A percentile compares a stretch with the other conserved stretches of the same genome.
These are phyloP conservation scores for Gadopsis bispinosus DNA, from an alignment of 2,797 vertebrate species.

Conservation along the genomic window DNA sequence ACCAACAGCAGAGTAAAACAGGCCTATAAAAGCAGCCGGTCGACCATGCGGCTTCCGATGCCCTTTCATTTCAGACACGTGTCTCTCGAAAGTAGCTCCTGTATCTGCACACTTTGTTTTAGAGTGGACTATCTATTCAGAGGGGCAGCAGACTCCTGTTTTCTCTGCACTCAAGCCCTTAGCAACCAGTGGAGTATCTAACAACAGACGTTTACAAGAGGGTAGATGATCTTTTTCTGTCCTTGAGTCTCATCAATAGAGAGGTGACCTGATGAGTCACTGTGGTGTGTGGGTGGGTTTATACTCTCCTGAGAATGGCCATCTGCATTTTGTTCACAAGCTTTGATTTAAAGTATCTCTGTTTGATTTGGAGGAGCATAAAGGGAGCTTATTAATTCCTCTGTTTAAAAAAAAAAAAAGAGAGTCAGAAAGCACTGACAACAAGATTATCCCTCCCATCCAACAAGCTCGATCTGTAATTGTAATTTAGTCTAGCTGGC, in stretches of 20 bases:
- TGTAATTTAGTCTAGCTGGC: conserved; percentile 61
- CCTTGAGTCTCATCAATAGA: conserved; percentile 74
- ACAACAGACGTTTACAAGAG: conserved; percentile 77
- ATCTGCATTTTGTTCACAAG: conserved; percentile 28
- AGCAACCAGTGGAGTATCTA: conserved; percentile 77
- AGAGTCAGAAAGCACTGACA: conserved; percentile 37
- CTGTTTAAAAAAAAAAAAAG: background rate
- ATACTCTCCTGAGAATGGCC: conserved; percentile 21
- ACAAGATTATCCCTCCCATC: conserved; percentile 50
- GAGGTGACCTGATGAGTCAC: conserved; percentile 77
- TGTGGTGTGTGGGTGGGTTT: conserved; percentile 45
- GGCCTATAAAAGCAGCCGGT: conserved; percentile 36
- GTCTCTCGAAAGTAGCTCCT: conserved; percentile 53
- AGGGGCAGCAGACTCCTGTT: conserved; percentile 61
- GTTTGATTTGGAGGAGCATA: conserved; percentile 30
- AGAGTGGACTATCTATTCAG: conserved; percentile 73
- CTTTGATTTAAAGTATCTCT: conserved; percentile 50
- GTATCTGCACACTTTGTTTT: conserved; percentile 70
- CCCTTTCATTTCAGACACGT: conserved; percentile 60
- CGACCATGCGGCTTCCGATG: conserved; percentile 31
- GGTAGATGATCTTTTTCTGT: conserved; percentile 76
- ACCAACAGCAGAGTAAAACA: conserved; percentile 25
- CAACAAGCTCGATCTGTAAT: conserved; percentile 52
- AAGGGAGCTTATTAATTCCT: conserved; percentile 37
- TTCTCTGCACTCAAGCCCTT: conserved; percentile 74